Evolutionary conservation across 2,113 vertebrate genomes (phyloP), one percentile per base, ranked within the genome.

Genomic region (Clarias gariepinus): DNA sequence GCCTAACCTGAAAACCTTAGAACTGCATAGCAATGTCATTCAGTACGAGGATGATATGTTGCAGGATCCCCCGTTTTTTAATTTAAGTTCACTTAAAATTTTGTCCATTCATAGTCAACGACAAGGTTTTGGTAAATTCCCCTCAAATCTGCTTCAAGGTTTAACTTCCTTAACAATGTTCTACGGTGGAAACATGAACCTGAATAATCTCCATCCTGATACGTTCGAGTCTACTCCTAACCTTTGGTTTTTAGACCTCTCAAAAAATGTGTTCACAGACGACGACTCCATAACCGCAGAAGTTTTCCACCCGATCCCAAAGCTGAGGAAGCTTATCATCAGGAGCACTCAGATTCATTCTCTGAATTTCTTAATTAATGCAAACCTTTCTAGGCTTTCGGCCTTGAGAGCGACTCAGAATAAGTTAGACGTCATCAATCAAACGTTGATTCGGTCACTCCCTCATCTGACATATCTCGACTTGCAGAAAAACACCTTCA

Each of bases 111-210:
- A 84, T 5, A 85, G 74, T 57, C 95, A 96, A 53, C 88, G 74
- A 28, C n/a, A 30, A n/a, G 91, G 89, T 1, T 89, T 91, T 9
- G 21, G 66, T 0, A 1, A 64, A 0, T 52, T 94, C 21, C 94
- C 93, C 2, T 83, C 28, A 19, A 92, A 95, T 91, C 88, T 95
- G 21, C 88, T 96, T 33, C 53, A 94, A 86, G 95, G 94, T 61
- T 87, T 97, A 87, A 91, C 86, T 3, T 94, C 93, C 10, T 90
- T 94, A 66, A 16, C 88, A 15, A 76, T 41, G 81, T 91, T 95
- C 73, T 91, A 81, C 0, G 76, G 53, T 21, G 91, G 92, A 52
- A 94, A 91, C 55, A 77, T 79, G 15, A 88, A 57, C 3, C 73
- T 96, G 23, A 0, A 41, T 0, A n/a, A 16, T 0, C 21, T 96